A percentile compares a stretch with the other conserved stretches of the same genome.
Conservation (phyloP, 2,888 invertebrate species). For the Sepioteuthis lessoniana region DNA sequence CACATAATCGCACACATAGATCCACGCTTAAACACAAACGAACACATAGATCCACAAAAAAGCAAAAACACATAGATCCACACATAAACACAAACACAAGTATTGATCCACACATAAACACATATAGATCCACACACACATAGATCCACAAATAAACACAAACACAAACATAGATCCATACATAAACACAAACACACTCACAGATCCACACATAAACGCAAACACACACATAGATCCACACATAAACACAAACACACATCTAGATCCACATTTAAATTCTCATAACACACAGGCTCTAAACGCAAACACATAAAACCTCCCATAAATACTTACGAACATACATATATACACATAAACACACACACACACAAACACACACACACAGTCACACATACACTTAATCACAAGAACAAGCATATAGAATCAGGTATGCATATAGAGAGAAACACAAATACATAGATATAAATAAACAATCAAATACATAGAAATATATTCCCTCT, state of each 20-base stretch:
- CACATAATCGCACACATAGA: background rate
- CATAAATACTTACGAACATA: too few relatives aligned
- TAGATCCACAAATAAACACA: background rate
- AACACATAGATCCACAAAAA: too few relatives aligned
- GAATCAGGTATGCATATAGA: background rate
- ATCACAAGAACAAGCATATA: background rate
- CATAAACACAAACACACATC: fast-evolving
- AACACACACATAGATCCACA: background rate
- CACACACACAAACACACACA: too few relatives aligned
- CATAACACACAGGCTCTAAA: too few relatives aligned
- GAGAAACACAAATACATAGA: background rate
- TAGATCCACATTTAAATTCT: background rate
- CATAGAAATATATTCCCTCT: background rate
- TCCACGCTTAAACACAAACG: background rate
- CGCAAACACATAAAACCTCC: too few relatives aligned
- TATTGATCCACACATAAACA: too few relatives aligned
- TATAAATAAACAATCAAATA: too few relatives aligned
- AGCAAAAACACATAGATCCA: too few relatives aligned
- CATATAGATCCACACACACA: background rate
- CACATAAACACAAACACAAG: too few relatives aligned
- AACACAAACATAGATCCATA: background rate
- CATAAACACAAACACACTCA: background rate
- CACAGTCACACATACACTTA: too few relatives aligned
- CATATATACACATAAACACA: too few relatives aligned
- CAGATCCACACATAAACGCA: background rate